Evolutionary conservation across 2,888 invertebrate genomes (phyloP).

Genomic region (Pasiphila rectangulata): DNA sequence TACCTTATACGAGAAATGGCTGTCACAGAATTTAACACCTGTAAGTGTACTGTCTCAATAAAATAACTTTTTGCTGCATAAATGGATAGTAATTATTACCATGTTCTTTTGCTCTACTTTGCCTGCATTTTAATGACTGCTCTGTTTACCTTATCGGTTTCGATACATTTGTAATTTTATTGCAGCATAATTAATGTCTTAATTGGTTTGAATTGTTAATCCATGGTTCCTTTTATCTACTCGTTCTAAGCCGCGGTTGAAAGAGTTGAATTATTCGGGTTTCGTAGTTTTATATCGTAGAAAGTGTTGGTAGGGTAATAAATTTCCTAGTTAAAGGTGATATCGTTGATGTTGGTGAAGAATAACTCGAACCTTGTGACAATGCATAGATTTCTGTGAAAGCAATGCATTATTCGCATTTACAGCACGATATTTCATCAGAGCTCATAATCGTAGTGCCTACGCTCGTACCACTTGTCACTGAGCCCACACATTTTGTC

Average conservation of each 20-base stretch:
- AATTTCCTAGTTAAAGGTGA: neutral
- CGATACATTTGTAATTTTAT: slow-evolving; percentile 2
- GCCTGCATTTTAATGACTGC: slow-evolving; percentile 8
- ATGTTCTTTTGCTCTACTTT: slow-evolving; percentile 15
- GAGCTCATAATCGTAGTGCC: slow-evolving; percentile 47
- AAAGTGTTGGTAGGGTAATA: neutral
- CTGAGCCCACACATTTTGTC: slow-evolving; percentile 44
- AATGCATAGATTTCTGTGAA: slow-evolving; percentile 11
- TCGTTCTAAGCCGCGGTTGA: too few species aligned
- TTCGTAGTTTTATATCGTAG: too few species aligned
- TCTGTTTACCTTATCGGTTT: slow-evolving; percentile 4
- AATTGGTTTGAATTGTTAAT: slow-evolving; percentile 7
- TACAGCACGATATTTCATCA: slow-evolving; percentile 29
- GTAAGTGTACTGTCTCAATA: slow-evolving; percentile 22
- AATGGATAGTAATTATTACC: slow-evolving; percentile 15
- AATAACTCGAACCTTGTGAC: neutral
- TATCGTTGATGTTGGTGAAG: neutral
- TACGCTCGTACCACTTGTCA: slow-evolving; percentile 49
- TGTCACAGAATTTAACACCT: slow-evolving; percentile 20
- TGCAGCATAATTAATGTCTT: slow-evolving; percentile 11
- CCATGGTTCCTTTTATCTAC: neutral
- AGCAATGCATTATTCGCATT: slow-evolving; percentile 22
- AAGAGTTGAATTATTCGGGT: too few species aligned
- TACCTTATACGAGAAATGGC: slow-evolving; percentile 23
- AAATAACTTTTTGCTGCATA: slow-evolving; percentile 16